Percentiles rank a stretch among this genome's conserved stretches.
phyloP scores from a whole-genome alignment of 2,113 vertebrate species.

The Machaerirhynchus nigripectus region DNA sequence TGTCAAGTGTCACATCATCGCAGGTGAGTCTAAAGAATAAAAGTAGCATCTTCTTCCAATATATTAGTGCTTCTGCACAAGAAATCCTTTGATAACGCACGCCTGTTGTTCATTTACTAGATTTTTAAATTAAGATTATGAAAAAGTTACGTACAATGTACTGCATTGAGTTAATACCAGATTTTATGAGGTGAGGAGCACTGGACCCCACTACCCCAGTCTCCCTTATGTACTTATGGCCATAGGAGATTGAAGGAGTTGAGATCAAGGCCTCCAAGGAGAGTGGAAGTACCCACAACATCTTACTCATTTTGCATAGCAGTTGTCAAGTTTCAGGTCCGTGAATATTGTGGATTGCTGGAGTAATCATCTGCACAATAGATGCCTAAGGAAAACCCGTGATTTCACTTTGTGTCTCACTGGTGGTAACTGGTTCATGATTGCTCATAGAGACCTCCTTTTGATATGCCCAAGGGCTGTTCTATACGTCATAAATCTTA shows the following conservation, averaged over 20 bases:
- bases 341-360: not conserved
- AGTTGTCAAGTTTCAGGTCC: not conserved
- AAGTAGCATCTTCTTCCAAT: not conserved
- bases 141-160: not conserved
- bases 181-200: not conserved
- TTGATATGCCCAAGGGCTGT: not conserved
- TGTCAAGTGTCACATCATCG: not conserved
- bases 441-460: not conserved
- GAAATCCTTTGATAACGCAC: not conserved
- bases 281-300: not conserved
- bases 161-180: not conserved
- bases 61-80: not conserved
- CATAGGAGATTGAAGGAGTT: not conserved
- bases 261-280: not conserved
- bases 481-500: not conserved
- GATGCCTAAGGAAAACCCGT: not conserved
- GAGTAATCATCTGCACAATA: not conserved
- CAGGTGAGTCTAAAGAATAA: not conserved
- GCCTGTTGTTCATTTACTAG: not conserved
- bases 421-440: not conserved
- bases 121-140: not conserved
- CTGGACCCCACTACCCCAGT: not conserved
- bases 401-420: not conserved
- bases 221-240: not conserved
- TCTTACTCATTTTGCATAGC: not conserved